Base-by-base conservation (phyloP, 2,113 vertebrate genomes). In the Nyctibius bracteatus region DNA sequence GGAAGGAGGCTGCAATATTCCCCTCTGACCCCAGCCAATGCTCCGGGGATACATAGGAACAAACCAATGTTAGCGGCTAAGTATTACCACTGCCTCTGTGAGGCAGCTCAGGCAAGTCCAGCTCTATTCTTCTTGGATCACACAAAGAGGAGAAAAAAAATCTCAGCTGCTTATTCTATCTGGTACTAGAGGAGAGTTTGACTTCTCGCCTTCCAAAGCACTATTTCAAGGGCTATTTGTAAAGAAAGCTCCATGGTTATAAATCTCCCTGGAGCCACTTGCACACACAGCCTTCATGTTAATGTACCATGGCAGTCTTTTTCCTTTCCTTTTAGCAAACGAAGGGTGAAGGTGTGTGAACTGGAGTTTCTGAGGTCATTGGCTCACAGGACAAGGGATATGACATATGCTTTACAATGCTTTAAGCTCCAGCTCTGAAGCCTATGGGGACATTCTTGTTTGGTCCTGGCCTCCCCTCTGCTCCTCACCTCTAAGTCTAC, bases 301-400 rank as follows among this genome's bases (percentile, higher is more conserved):
- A 90, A 94, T 87, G 75, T 78, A 62, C 79, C 82, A 63, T 88
- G 85, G 86, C 62, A 84, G 77, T 51, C 61, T 92, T 96, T 94
- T 91, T 58, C 84, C 31, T 96, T 96, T 75, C 35, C 81, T 94
- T 90, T 91, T 58, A 87, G 68, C 62, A 88, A 94, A 87, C 4
- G 5, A 94, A 94, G 62, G 58, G 35, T 91, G 61, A 96, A 96
- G 61, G 46, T 95, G 58, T 83, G 73, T 88, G 92, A 94, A 85
- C 30, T 25, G 4, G 43, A 86, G 75, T 82, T 95, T 59, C 84
- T 80, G 43, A 92, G 87, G 91, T 92, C 91, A 79, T 37, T 35
- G 70, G 33, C 52, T 44, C 31, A 75, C 25, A 86, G 61, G 35
- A 39, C 79, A 71, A 31, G 61, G 20, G 30, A 49, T 81, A 55